Percentiles rank a stretch among this genome's conserved stretches.
Evolutionary conservation across 2,888 invertebrate genomes (phyloP).

Genomic region (Epsilonema sp.): DNA sequence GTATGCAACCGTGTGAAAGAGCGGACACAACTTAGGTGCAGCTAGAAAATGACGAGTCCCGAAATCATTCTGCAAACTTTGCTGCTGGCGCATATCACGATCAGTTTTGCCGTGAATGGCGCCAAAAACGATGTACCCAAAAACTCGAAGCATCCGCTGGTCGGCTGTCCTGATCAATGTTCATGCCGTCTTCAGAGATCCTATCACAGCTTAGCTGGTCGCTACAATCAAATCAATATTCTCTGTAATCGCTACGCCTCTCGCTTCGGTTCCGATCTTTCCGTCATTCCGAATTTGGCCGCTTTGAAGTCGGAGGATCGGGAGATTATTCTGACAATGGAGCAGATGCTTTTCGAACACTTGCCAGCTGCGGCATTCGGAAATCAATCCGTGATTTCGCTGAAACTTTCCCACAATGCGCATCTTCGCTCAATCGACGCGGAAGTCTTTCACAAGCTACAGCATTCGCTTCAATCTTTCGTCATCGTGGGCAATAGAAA

Average conservation of each 20-base stretch:
- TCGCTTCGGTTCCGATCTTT: background rate
- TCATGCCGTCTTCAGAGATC: background rate
- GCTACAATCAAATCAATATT: background rate
- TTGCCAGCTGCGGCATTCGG: background rate
- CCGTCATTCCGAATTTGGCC: background rate
- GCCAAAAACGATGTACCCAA: too few species aligned
- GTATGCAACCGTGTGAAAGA: too few species aligned
- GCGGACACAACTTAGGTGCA: too few species aligned
- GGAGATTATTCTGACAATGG: background rate
- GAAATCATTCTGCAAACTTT: too few species aligned
- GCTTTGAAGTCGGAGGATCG: background rate
- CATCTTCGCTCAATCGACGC: background rate
- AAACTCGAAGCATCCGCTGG: too few species aligned
- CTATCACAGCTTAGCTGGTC: background rate
- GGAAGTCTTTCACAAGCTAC: background rate
- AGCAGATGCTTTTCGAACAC: background rate
- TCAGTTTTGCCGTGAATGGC: too few species aligned
- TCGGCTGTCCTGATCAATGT: constrained; percentile 1
- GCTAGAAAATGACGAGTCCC: too few species aligned
- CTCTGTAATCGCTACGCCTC: constrained; percentile 4
- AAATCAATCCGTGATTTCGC: background rate
- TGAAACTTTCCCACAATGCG: background rate
- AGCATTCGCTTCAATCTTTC: background rate
- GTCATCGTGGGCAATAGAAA: background rate
- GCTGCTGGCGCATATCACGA: too few species aligned